Conservation (phyloP, 2,113 vertebrate genomes). For the Lophura nycthemera region DNA sequence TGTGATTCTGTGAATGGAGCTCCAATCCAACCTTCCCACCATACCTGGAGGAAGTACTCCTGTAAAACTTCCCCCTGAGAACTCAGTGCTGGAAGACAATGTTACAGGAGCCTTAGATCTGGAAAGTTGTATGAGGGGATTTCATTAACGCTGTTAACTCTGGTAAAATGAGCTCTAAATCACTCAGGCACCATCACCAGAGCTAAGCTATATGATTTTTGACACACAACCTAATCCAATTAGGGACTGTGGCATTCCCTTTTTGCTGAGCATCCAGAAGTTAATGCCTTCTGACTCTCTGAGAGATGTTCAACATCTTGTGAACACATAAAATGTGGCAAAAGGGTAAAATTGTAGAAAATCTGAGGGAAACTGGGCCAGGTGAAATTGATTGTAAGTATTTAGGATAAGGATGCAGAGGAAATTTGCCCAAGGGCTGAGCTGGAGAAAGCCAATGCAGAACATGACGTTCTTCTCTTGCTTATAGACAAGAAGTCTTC, state of each 20-base stretch:
- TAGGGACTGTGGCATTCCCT: background rate
- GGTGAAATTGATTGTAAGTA: background rate
- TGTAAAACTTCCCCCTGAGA: background rate
- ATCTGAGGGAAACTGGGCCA: fast-evolving
- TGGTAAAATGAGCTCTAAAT: background rate
- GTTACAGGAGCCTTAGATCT: fast-evolving
- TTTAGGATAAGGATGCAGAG: background rate
- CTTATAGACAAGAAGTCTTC: background rate
- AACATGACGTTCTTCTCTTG: background rate
- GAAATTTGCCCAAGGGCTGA: background rate
- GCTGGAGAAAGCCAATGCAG: background rate
- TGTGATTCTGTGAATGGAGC: background rate
- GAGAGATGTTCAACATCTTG: background rate
- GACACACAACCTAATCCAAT: background rate
- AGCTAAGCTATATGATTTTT: background rate
- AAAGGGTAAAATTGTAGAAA: background rate
- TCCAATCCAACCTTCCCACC: background rate
- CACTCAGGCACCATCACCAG: background rate
- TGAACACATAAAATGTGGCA: background rate
- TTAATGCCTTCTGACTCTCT: background rate
- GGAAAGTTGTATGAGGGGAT: background rate
- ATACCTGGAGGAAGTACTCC: background rate
- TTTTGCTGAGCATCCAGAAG: background rate
- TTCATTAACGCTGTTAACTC: background rate
- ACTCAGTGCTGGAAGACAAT: background rate